These are phyloP conservation scores for Buceros bicornis DNA, from an alignment of 2,797 vertebrate genomes.

Conservation along the genomic window DNA sequence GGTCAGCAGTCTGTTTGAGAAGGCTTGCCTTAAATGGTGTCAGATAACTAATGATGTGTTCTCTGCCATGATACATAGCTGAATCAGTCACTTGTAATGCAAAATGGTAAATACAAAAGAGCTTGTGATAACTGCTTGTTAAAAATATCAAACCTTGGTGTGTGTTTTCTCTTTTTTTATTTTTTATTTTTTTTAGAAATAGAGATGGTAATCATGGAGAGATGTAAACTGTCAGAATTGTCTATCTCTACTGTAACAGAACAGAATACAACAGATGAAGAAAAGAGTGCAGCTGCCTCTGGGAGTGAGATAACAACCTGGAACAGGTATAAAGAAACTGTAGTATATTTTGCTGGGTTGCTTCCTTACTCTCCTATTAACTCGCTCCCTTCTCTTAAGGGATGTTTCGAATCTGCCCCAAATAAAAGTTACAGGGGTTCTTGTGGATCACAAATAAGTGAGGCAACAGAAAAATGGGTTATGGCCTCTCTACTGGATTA, in stretches of 20 bases:
- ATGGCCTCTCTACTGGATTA: not conserved
- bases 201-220: slow-evolving; percentile 99
- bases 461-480: not conserved
- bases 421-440: not conserved
- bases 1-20: not conserved
- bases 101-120: not conserved
- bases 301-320: slow-evolving; percentile 71
- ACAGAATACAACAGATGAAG: slow-evolving; percentile 97
- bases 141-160: not conserved
- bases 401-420: not conserved
- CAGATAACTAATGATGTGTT: not conserved
- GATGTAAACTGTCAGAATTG: slow-evolving; percentile 87
- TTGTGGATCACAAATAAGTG: not conserved
- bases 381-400: not conserved
- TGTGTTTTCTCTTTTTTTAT: not conserved
- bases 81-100: not conserved
- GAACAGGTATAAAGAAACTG: slow-evolving; percentile 79
- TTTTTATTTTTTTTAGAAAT: slow-evolving; percentile 87
- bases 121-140: not conserved
- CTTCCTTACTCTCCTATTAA: not conserved
- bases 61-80: not conserved
- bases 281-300: slow-evolving; percentile 92
- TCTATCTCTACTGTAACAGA: slow-evolving; percentile 81
- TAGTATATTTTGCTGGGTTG: not conserved
- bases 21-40: not conserved